phyloP scores from a whole-genome alignment of 2,113 vertebrate species.

The Gopherus evgoodei region DNA sequence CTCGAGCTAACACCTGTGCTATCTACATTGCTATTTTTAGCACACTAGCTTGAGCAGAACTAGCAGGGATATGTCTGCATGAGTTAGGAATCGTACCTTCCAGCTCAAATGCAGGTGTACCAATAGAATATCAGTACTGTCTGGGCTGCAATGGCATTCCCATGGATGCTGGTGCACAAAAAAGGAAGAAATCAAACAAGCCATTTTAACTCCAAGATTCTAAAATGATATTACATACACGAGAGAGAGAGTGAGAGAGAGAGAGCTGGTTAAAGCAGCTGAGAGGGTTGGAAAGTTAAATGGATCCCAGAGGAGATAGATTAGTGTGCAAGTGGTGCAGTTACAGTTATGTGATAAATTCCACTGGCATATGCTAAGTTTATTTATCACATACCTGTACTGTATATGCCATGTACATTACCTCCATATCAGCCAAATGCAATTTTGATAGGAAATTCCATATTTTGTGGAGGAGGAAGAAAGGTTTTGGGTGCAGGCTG shows the following conservation, averaged over 20 bases:
- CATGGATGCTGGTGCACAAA: background rate
- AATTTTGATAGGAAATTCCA: background rate
- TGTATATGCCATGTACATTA: rapidly evolving
- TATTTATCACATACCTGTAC: rapidly evolving
- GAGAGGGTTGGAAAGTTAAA: background rate
- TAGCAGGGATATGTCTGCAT: background rate
- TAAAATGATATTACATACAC: background rate
- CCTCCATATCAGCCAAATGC: background rate
- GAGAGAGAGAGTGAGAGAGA: background rate
- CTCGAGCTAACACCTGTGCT: background rate
- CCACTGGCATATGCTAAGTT: background rate
- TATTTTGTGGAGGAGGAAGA: background rate
- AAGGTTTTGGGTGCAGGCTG: background rate
- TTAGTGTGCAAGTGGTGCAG: background rate
- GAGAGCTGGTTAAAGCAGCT: background rate
- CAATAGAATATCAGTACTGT: background rate
- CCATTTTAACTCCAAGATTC: background rate
- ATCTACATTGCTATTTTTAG: background rate
- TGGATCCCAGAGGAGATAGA: background rate
- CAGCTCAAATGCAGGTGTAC: background rate
- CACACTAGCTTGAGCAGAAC: background rate
- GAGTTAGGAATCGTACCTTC: background rate
- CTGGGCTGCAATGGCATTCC: background rate
- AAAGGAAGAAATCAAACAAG: background rate
- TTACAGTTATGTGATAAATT: background rate